phyloP scores from a whole-genome alignment of 2,797 vertebrate genomes.

The Megalops cyprinoides region DNA sequence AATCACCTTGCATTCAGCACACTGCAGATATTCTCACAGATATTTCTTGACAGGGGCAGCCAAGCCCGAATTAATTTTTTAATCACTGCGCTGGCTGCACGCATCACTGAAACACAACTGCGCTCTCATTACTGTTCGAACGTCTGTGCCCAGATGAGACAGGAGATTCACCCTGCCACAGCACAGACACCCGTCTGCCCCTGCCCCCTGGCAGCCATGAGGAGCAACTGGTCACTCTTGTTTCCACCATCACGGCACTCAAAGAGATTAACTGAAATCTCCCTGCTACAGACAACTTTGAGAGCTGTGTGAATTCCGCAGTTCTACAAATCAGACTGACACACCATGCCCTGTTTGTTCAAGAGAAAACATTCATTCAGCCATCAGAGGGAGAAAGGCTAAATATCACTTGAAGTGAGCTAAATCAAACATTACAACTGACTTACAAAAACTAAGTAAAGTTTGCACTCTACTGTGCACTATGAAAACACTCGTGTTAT shows the following conservation, averaged over 20 bases:
- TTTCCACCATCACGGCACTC: neutral
- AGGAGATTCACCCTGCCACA: neutral
- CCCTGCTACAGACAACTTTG: neutral
- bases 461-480: neutral
- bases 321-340: neutral
- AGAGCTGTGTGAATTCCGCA: neutral
- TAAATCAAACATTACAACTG: neutral
- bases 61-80: conserved; percentile 8
- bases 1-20: neutral
- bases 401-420: neutral
- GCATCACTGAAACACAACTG: neutral
- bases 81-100: neutral
- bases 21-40: neutral
- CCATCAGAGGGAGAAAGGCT: too few species aligned
- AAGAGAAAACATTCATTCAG: too few species aligned
- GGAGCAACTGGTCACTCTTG: too few species aligned
- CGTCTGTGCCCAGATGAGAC: neutral
- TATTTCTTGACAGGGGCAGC: too few species aligned
- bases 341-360: neutral
- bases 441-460: neutral
- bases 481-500: neutral
- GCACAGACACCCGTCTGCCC: neutral
- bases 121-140: neutral
- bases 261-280: neutral
- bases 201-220: neutral